Evolutionary conservation across 1,140 invertebrate species (phyloP).

Genomic region (Homalodisca vitripennis): DNA sequence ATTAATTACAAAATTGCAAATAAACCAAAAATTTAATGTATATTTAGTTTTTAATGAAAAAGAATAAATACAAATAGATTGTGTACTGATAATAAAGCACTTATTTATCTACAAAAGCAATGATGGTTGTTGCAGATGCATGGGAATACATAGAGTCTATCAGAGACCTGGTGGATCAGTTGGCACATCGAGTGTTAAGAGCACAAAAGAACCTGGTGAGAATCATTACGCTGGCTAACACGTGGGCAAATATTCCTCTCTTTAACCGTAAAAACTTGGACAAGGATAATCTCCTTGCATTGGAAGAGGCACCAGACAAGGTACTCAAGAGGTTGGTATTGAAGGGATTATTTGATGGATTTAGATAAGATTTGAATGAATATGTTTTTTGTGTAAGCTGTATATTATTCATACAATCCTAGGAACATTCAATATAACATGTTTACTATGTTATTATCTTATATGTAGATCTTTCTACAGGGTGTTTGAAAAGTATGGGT

Average conservation of each 20-base stretch:
- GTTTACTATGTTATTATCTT: too few species aligned
- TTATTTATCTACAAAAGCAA: background rate
- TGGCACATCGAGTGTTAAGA: conserved; percentile 63
- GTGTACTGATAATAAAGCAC: too few species aligned
- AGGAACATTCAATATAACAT: too few species aligned
- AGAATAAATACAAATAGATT: too few species aligned
- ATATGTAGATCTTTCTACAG: too few species aligned
- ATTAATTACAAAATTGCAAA: too few species aligned
- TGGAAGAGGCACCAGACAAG: conserved; percentile 58
- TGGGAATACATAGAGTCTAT: conserved; percentile 58
- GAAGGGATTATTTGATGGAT: background rate
- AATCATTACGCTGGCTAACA: conserved; percentile 57
- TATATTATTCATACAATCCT: too few species aligned
- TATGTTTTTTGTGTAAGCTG: too few species aligned
- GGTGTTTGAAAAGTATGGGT: too few species aligned
- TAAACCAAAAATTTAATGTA: too few species aligned
- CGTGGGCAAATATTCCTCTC: conserved; percentile 67
- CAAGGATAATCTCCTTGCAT: conserved; percentile 56
- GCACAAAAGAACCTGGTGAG: conserved; percentile 54
- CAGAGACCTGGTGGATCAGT: conserved; percentile 52
- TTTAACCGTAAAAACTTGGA: conserved; percentile 64
- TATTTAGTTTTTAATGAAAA: too few species aligned
- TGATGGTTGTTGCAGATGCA: conserved; percentile 47
- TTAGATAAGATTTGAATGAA: background rate
- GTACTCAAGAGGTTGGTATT: conserved; percentile 51